Evolutionary conservation across 1,140 invertebrate species (phyloP), one percentile per base, ranked within the genome.

Genomic region (Procambarus virginalis): DNA sequence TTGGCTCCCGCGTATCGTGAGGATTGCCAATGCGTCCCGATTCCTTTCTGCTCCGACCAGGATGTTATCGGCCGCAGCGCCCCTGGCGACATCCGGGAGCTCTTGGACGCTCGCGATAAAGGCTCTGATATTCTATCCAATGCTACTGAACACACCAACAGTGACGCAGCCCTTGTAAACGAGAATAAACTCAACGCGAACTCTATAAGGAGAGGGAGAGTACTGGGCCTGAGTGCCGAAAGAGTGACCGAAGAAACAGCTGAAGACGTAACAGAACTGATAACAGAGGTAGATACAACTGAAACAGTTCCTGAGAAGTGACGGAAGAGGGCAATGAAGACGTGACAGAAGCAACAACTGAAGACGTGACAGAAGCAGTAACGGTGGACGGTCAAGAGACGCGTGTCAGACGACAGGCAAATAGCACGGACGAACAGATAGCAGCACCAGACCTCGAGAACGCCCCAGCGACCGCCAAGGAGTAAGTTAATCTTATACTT

Each of bases 1-100:
- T 75, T 73, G n/a, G 46, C 12, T n/a, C 90, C 85, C n/a, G 46
- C 76, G 5, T 92, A 92, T 75, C 55, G 81, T 51, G 91, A 92
- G 45, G 85, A 90, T 55, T 92, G 91, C 49, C 88, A 92, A 73
- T 92, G 91, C 68, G 91, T 92, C 12, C 89, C 91, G 14, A 76
- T 58, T 55, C 49, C 86, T 34, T 88, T 83, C 48, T 92, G 91
- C 76, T 68, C 84, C 34, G 22, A 58, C n/a, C 68, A 60, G 12
- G 91, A 92, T 76, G 83, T 87, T 5, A 75, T 92, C 22, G 73
- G 68, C 12, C 84, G 89, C 34, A 86, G 68, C 45, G 82, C 76
- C 5, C 81, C 81, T 22, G 55, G 45, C n/a, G 55, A 87, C 76
- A 82, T 88, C 48, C 84, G 85, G n/a, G 51, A 86, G 22, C 76